Evolutionary conservation across 1,140 invertebrate species (phyloP), one percentile per base, ranked within the genome.

Genomic region (Drosophila oshimai): DNA sequence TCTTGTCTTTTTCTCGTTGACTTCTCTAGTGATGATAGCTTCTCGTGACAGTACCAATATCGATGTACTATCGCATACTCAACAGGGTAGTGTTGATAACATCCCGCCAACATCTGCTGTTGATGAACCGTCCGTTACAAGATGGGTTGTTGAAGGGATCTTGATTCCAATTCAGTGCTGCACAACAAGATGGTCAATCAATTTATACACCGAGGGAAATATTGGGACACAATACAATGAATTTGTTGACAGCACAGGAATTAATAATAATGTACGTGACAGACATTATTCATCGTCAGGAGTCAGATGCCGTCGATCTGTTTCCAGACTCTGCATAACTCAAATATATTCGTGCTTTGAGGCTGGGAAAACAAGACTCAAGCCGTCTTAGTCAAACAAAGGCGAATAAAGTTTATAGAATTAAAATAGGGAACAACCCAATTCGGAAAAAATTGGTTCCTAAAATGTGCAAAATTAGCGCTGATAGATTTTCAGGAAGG

Each of bases 401-500:
- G 57, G 53, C 71, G 55, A 39, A 60, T 58, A 73, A 80, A 73
- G 53, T 73, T n/a, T n/a, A n/a, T n/a, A n/a, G n/a, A n/a, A n/a
- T n/a, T n/a, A n/a, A n/a, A n/a, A n/a, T n/a, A n/a, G n/a, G n/a
- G 45, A 68, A 44, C 49, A 55, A 54, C n/a, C n/a, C n/a, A n/a
- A 65, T 60, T n/a, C n/a, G n/a, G n/a, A n/a, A n/a, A n/a, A n/a
- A 79, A 64, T 68, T 65, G 51, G 39, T 67, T 74, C 69, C 75
- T 87, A 74, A 87, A 87, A 87, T 87, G 87, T 87, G 81, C 81
- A 87, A 87, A 87, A 87, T 87, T 87, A 87, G 81, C 81, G 76
- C 73, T 87, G 81, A 87, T 87, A 81, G 81, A 87, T 87, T 87
- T 70, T 76, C 81, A 80, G 81, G 81, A 87, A 87, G 81, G 76